Conservation (phyloP, 2,797 vertebrate genomes). For the Tiaroga cobitis region DNA sequence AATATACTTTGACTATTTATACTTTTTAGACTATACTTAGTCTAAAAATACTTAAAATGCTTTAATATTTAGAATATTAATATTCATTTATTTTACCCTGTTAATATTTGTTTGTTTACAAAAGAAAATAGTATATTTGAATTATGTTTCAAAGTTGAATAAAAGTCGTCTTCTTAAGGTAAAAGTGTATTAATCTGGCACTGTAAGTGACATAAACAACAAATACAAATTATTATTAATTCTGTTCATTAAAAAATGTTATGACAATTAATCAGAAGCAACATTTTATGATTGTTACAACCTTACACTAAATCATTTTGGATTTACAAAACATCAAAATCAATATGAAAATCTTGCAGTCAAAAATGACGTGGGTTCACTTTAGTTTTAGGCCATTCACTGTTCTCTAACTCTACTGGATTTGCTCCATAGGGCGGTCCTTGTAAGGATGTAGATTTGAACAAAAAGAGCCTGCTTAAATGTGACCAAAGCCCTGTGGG, state of each 20-base stretch:
- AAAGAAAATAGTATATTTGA: not conserved
- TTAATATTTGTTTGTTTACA: not conserved
- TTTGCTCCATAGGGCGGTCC: not conserved
- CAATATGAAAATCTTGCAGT: not conserved
- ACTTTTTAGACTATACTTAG: too few species aligned
- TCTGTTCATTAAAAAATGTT: too few species aligned
- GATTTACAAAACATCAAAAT: not conserved
- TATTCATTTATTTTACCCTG: not conserved
- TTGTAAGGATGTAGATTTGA: constrained; percentile 20
- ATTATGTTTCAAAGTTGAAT: not conserved
- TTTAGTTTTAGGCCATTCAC: not conserved
- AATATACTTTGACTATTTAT: too few species aligned
- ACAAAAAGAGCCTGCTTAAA: not conserved
- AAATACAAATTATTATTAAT: not conserved
- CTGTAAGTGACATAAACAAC: not conserved
- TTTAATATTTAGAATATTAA: not conserved
- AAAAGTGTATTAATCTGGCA: not conserved
- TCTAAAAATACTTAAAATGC: not conserved
- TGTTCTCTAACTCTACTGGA: not conserved
- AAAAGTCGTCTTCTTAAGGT: not conserved
- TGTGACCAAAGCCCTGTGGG: constrained; percentile 28
- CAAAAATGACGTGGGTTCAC: not conserved
- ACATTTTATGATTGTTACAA: not conserved
- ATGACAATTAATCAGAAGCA: too few species aligned
- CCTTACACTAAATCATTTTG: too few species aligned